A percentile compares a stretch with the other conserved stretches of the same genome.
These are phyloP conservation scores for Muricea muricata DNA, from an alignment of 92 coral and sea anemone species.

Conservation along the genomic window DNA sequence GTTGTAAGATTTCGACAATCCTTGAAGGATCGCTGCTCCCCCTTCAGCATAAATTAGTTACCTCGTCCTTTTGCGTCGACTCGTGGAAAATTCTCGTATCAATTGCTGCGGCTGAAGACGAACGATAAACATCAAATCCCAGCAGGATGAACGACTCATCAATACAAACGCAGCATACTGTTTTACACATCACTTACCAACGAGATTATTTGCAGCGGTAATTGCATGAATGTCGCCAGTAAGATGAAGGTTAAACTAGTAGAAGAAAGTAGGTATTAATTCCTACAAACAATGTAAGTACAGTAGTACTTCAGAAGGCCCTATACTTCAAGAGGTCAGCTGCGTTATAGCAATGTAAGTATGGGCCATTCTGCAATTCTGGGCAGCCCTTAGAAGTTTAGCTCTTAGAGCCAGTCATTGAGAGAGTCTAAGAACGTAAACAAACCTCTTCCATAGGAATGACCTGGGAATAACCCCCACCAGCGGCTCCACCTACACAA, in stretches of 20 bases:
- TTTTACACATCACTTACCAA: conserved; percentile 88
- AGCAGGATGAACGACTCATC: too few relatives aligned
- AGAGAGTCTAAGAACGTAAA: neutral
- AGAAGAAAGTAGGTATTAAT: neutral
- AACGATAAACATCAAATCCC: too few relatives aligned
- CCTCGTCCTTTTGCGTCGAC: conserved; percentile 87
- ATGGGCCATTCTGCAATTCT: too few relatives aligned
- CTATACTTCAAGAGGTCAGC: too few relatives aligned
- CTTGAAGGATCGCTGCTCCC: too few relatives aligned
- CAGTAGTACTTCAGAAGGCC: too few relatives aligned
- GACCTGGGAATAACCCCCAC: conserved; percentile 97
- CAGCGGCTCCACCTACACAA: conserved; percentile 95
- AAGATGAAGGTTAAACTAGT: conserved; percentile 91
- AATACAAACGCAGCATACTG: too few relatives aligned
- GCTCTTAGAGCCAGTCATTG: too few relatives aligned
- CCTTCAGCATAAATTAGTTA: too few relatives aligned
- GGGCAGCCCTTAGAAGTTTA: too few relatives aligned
- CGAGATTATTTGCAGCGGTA: conserved; percentile 94
- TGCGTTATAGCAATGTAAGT: too few relatives aligned
- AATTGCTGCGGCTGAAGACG: conserved; percentile 87
- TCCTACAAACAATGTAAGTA: neutral
- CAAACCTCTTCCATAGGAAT: conserved; percentile 99
- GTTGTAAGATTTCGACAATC: too few relatives aligned
- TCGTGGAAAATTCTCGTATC: conserved; percentile 96
- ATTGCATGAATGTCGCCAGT: conserved; percentile 99